phyloP scores from a whole-genome alignment of 2,113 vertebrate genomes.

The Microcebus griseorufus region DNA sequence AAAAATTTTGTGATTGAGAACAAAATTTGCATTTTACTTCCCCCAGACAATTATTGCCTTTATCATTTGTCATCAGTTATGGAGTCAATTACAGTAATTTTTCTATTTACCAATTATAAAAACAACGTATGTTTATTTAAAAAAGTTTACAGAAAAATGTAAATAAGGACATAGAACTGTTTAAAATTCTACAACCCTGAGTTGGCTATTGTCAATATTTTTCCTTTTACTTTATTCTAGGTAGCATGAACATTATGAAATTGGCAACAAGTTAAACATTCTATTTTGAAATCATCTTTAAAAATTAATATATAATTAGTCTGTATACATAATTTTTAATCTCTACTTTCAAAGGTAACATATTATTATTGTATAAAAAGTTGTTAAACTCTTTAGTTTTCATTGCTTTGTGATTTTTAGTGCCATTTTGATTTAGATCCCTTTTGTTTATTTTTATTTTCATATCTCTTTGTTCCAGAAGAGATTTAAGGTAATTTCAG shows the following conservation, averaged over 20 bases:
- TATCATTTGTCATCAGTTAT: constrained; percentile 1
- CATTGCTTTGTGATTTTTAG: constrained; percentile 21
- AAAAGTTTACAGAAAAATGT: not conserved
- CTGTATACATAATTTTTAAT: not conserved
- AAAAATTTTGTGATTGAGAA: not conserved
- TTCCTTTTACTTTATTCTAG: not conserved
- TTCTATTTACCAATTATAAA: constrained; percentile 24
- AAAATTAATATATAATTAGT: not conserved
- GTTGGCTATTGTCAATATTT: not conserved
- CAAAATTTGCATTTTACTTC: not conserved
- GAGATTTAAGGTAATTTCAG: constrained; percentile 11
- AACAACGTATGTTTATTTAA: not conserved
- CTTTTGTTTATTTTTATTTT: constrained; percentile 23
- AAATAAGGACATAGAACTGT: constrained; percentile 16
- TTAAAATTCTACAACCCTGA: constrained; percentile 9
- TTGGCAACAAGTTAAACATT: not conserved
- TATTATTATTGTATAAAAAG: not conserved
- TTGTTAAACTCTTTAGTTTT: not conserved
- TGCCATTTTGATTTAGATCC: not conserved
- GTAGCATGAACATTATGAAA: not conserved
- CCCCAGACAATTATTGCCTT: not conserved
- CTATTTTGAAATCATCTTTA: not conserved
- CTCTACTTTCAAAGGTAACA: not conserved
- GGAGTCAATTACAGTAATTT: not conserved
- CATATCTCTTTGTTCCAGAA: not conserved